phyloP scores from a whole-genome alignment of 1,140 invertebrate genomes.

The Brachionus rubens region DNA sequence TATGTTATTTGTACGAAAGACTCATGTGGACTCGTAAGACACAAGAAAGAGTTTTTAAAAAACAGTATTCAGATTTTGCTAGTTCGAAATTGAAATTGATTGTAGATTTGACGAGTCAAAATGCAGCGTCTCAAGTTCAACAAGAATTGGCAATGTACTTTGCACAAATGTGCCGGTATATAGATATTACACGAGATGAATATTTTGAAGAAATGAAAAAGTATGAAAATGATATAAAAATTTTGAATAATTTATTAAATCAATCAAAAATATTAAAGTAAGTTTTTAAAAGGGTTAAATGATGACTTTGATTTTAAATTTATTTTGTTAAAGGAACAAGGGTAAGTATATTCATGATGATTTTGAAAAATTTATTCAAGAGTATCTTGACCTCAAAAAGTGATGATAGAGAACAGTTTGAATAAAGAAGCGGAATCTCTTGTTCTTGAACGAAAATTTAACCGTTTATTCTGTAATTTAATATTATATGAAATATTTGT shows the following conservation, averaged over 20 bases:
- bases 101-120: slow-evolving; percentile 94
- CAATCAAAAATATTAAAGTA: slow-evolving; percentile 23
- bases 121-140: slow-evolving; percentile 97
- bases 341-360: slow-evolving; percentile 33
- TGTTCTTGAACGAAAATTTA: too few species aligned
- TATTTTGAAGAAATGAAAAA: slow-evolving; percentile 44
- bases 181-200: slow-evolving; percentile 39
- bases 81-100: slow-evolving; percentile 88
- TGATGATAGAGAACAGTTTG: not conserved
- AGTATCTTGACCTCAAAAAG: not conserved
- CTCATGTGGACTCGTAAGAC: slow-evolving; percentile 94
- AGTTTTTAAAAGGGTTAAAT: not conserved
- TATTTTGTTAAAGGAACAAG: slow-evolving; percentile 21
- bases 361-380: slow-evolving; percentile 40
- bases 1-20: slow-evolving; percentile 89
- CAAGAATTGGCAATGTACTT: slow-evolving; percentile 60
- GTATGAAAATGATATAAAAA: slow-evolving; percentile 11
- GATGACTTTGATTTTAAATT: not conserved
- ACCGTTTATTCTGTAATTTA: too few species aligned
- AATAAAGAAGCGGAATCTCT: too few species aligned
- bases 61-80: slow-evolving; percentile 91
- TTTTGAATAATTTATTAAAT: not conserved
- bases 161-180: slow-evolving; percentile 35
- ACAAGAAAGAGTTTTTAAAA: slow-evolving; percentile 85
- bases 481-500: too few species aligned